Conservation (phyloP, 2,797 vertebrate genomes). For the Schizopygopsis malacanthus region DNA sequence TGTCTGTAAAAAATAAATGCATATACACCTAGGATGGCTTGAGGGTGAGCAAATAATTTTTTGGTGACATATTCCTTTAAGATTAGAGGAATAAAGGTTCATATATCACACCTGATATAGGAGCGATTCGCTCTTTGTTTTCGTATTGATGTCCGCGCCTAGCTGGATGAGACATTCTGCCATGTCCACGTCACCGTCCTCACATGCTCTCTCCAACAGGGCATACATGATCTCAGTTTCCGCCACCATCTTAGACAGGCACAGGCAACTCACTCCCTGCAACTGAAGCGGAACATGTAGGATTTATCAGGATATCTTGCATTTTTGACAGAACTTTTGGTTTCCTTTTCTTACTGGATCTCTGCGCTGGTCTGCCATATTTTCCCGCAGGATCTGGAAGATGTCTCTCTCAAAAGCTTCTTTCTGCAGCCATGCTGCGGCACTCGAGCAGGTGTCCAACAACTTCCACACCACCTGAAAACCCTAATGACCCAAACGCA, state of each 20-base stretch:
- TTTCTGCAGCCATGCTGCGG: constrained; percentile 83
- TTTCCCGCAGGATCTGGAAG: constrained; percentile 86
- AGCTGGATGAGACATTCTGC: constrained; percentile 90
- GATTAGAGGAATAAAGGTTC: not conserved
- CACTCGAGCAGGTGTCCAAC: constrained; percentile 83
- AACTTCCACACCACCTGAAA: constrained; percentile 84
- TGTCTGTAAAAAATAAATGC: no score
- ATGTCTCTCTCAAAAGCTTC: constrained; percentile 88
- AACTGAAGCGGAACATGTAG: constrained; percentile 75
- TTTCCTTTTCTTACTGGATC: constrained; percentile 73
- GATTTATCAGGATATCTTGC: not conserved
- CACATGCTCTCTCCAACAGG: constrained; percentile 90
- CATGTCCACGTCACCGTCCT: constrained; percentile 82
- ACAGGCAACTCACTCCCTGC: constrained; percentile 84
- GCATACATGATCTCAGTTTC: constrained; percentile 81
- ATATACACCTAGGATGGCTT: no score
- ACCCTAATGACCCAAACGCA: constrained; percentile 69
- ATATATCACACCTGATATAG: constrained; percentile 86
- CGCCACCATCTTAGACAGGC: constrained; percentile 86
- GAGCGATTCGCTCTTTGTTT: constrained; percentile 85
- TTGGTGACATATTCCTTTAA: not conserved
- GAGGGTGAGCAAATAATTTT: not conserved
- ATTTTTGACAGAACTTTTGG: not conserved
- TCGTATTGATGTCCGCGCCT: constrained; percentile 89
- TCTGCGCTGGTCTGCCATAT: constrained; percentile 72